Conservation (phyloP, 2,797 vertebrate genomes). For the Alectoris magna region DNA sequence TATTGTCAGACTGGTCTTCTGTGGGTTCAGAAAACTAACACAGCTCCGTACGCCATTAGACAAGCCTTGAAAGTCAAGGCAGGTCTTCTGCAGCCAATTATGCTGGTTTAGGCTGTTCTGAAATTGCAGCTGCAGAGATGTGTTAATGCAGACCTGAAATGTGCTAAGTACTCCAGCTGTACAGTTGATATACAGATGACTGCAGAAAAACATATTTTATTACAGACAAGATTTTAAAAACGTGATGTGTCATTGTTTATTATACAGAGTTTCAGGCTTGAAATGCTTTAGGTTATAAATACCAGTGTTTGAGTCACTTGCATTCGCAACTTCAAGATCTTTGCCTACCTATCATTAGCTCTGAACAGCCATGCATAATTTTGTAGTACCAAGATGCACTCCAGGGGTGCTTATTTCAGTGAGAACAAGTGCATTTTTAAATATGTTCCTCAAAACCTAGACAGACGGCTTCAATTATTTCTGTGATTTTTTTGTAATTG, state of each 20-base stretch:
- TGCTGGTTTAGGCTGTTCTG: background rate
- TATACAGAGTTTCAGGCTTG: background rate
- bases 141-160: background rate
- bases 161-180: rapidly evolving
- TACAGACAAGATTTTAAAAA: background rate
- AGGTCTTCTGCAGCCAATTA: background rate
- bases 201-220: background rate
- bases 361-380: background rate
- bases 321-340: background rate
- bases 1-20: background rate
- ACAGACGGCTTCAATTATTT: background rate
- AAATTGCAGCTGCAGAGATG: background rate
- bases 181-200: background rate
- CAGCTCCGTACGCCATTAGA: background rate
- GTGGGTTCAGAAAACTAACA: background rate
- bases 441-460: background rate
- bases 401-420: background rate
- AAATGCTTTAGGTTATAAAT: background rate
- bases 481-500: constrained; percentile 4
- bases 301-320: background rate
- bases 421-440: background rate
- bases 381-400: background rate
- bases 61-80: background rate
- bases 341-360: background rate
- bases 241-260: background rate